A percentile compares a stretch with the other conserved stretches of the same genome.
These are phyloP conservation scores for Rhagium mordax DNA, from an alignment of 2,888 invertebrate species.

Conservation along the genomic window DNA sequence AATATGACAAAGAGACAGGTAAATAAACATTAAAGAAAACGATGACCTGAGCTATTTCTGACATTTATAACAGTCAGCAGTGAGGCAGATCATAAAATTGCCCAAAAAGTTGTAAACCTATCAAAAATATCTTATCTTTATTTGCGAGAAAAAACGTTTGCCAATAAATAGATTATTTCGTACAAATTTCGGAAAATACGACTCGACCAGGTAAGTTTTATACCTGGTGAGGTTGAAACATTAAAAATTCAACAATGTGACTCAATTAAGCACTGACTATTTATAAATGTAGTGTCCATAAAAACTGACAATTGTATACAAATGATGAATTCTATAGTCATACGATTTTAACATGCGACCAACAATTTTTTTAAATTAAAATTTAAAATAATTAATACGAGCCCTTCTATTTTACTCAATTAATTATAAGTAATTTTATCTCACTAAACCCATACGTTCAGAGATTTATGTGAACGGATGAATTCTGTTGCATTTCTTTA, in stretches of 20 bases:
- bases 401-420: too few relatives aligned
- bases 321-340: too few relatives aligned
- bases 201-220: neutral
- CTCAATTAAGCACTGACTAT: neutral
- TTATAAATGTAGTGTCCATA: too few relatives aligned
- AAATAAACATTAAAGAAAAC: constrained; percentile 51
- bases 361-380: too few relatives aligned
- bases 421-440: too few relatives aligned
- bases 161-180: constrained; percentile 4
- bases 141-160: constrained; percentile 30
- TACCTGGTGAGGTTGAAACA: neutral
- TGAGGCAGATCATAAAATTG: constrained; percentile 36
- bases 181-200: neutral
- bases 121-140: constrained; percentile 38
- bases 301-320: too few relatives aligned
- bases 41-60: constrained; percentile 42
- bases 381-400: too few relatives aligned
- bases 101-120: constrained; percentile 32
- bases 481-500: too few relatives aligned
- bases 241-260: neutral
- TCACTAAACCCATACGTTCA: too few relatives aligned
- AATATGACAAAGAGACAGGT: constrained; percentile 50
- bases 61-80: constrained; percentile 45
- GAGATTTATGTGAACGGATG: too few relatives aligned
- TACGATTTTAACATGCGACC: too few relatives aligned